Evolutionary conservation across 2,888 invertebrate genomes (phyloP), one percentile per base, ranked within the genome.

Genomic region (Seladonia tumulorum): DNA sequence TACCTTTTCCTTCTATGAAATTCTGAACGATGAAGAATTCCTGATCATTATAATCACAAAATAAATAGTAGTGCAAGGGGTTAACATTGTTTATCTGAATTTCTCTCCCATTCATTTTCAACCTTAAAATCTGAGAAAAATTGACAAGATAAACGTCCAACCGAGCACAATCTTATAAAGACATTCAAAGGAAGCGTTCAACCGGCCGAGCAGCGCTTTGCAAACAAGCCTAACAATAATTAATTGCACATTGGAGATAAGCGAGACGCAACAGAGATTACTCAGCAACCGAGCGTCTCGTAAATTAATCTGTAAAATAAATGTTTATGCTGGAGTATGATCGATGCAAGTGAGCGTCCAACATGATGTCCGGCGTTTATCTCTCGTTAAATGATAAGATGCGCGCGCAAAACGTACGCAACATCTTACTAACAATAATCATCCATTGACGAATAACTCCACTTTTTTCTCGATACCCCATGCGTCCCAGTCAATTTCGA

Each of bases 221-320:
- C 14, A 25, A 14, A 60, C 60, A 14, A 25, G 5, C 14, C 60
- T 60, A 60, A 60, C 60, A 60, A 60, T 60, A 25, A 25, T 60
- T 60, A 60, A 60, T 60, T 60, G 60, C 25, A 14, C 60, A 25
- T 14, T 25, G 60, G 14, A 14, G 60, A 25, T 60, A 60, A 60
- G 60, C 60, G 25, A 60, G 25, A 60, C 60, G 60, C 60, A 16
- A 14, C 60, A 60, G 60, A 25, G 60, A 60, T 60, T 60, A 25
- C 25, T 25, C 25, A 14, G 14, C 60, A 25, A 25, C 25, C 60
- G 14, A 60, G 14, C 60, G 5, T 25, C 60, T 60, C 57, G 57
- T n/a, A 57, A n/a, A 57, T 57, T n/a, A 57, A 57, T 57, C 57
- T 60, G 25, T 60, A 5, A 60, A 60, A 60, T 60, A 60, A 60